Evolutionary conservation across 2,797 vertebrate genomes (phyloP).

Genomic region (Gastrophryne carolinensis): DNA sequence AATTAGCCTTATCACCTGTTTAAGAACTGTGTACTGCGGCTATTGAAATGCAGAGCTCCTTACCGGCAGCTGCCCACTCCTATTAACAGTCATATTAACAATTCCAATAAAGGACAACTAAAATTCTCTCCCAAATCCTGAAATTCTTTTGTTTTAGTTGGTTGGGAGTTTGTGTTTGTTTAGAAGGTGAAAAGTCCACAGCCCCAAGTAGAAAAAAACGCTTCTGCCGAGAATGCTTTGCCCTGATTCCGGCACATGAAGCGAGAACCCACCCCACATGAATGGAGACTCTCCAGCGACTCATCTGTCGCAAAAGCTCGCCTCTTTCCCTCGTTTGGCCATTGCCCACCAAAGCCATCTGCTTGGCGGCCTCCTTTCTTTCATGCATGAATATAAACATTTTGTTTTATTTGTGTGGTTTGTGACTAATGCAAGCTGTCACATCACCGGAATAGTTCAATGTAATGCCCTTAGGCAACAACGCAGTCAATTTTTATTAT

Average conservation of each 20-base stretch:
- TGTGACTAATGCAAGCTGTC: neutral
- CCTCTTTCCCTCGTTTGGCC: neutral
- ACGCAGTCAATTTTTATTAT: neutral
- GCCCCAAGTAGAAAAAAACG: no score
- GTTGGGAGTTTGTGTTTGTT: no score
- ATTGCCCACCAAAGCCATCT: neutral
- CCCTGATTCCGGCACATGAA: neutral
- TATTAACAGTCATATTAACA: no score
- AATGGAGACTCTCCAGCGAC: slow-evolving; percentile 11
- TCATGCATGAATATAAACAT: neutral
- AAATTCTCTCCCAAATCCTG: no score
- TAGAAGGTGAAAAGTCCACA: no score
- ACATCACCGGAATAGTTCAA: neutral
- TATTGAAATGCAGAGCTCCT: no score
- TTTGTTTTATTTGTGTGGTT: neutral
- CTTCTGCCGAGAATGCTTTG: neutral
- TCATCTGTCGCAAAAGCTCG: slow-evolving; percentile 1
- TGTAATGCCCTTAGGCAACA: neutral
- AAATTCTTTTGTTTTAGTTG: no score
- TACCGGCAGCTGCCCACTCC: no score
- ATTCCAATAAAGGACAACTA: no score
- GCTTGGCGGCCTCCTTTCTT: neutral
- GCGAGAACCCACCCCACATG: neutral
- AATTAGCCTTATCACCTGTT: no score
- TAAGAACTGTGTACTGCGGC: no score